A percentile compares a stretch with the other conserved stretches of the same genome.
Evolutionary conservation across 2,797 vertebrate genomes (phyloP).

Genomic region (Hybognathus amarus): DNA sequence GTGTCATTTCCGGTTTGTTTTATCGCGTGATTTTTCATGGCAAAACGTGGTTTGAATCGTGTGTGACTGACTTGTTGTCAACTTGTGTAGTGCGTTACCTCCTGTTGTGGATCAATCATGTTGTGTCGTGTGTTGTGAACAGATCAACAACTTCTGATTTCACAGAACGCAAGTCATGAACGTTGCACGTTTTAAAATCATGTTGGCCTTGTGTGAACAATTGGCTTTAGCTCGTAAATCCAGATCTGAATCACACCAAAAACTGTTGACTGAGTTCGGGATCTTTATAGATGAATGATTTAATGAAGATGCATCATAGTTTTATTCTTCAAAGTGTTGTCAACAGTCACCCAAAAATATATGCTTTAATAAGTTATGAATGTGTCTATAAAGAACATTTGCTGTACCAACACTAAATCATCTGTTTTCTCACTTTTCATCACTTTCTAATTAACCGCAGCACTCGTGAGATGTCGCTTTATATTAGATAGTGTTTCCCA

Average conservation of each 20-base stretch:
- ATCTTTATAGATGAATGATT: not conserved
- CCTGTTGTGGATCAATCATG: too few species aligned
- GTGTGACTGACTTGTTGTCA: too few species aligned
- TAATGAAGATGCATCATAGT: not conserved
- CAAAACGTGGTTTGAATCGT: too few species aligned
- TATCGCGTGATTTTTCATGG: too few species aligned
- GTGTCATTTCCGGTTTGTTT: too few species aligned
- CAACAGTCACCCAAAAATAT: not conserved
- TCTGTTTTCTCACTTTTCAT: not conserved
- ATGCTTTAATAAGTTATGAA: not conserved
- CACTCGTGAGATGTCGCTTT: not conserved
- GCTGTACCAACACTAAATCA: not conserved
- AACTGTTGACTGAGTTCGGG: not conserved
- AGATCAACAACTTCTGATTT: too few species aligned
- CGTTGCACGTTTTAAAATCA: too few species aligned
- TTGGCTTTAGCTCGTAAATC: too few species aligned
- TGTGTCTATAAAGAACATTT: not conserved
- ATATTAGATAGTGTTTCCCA: not conserved
- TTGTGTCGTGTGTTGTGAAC: too few species aligned
- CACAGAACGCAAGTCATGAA: too few species aligned
- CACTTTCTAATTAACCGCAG: not conserved
- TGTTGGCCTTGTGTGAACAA: too few species aligned
- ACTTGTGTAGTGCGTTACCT: too few species aligned
- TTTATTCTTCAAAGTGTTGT: not conserved
- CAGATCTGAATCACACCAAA: not conserved